Base-by-base conservation (phyloP, 1,140 invertebrate species). In the Lordiphosa collinella region DNA sequence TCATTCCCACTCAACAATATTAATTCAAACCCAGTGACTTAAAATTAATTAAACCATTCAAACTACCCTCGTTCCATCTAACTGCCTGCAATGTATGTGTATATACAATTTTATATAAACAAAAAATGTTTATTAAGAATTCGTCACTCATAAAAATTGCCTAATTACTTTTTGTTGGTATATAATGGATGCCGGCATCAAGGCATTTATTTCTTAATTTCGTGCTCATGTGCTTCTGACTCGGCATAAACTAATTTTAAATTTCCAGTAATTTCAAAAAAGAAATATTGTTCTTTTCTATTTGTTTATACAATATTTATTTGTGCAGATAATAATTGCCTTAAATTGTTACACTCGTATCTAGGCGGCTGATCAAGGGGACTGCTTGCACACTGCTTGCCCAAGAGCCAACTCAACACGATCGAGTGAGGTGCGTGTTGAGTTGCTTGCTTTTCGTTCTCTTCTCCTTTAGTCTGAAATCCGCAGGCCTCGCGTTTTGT, bases 261-360 rank as follows among this genome's bases (percentile, higher is more conserved):
- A 44, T 47, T 67, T 67, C 32, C 14, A 40, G 35, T 50, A 49
- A 51, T 38, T 29, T 51, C 31, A 40, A 36, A 13, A 12, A 37
- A 52, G 22, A 32, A 53, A 52, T 29, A n/a, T 18, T 14, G 14
- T 12, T 18, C 1, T 53, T 29, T 8, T 29, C 5, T 1, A 49
- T 66, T 71, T 72, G 55, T 76, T 72, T 61, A 57, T 59, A 54
- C 18, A 78, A 25, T 34, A 38, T 58, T 34, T 32, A 38, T 59
- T 53, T 40, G 58, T 63, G 60, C 63, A 64, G 60, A 14, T 48
- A 58, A 53, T 52, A 61, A 72, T 63, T 63, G 60, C 25, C 48
- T 52, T 25, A 44, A 48, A 64, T 63, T 63, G 52, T 63, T 43
- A 40, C 25, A 43, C 32, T 7, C 43, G 37, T 32, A 36, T 40